Base-by-base conservation (phyloP, 2,113 vertebrate genomes). In the Neotoma lepida region DNA sequence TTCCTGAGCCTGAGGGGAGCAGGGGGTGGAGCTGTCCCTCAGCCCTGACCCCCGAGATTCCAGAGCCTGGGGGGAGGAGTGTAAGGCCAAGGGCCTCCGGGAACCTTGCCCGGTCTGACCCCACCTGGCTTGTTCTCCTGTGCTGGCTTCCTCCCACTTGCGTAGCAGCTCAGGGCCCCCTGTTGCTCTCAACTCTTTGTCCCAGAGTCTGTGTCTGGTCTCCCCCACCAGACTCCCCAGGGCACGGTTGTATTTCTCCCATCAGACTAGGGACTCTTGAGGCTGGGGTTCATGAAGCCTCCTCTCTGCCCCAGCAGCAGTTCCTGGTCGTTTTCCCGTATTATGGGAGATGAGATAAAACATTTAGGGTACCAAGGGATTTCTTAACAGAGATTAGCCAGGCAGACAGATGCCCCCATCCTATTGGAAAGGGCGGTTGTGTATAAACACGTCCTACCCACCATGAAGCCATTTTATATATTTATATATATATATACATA, bases 31-130 rank as follows among this genome's bases (percentile, higher is more conserved):
- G 97, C 88, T 96, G 96, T 97, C 96, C 94, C 97, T 97, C 94
- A 94, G 88, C 91, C 96, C 96, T 97, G 97, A 96, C 96, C 96
- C 97, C 97, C 97, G 93, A 96, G 96, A 97, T 97, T 97, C 97
- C 97, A 95, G 87, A 96, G 95, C 93, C 96, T 96, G 33, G 94
- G 95, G 96, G 96, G 91, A 95, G 95, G 96, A 94, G 90, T 95
- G 70, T 86, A 91, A 95, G 89, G 95, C 9, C n/a, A 96, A 95
- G 95, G 93, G 94, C 96, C 95, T 96, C 95, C 0, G 74, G 96
- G 96, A 97, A 96, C 96, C 94, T 93, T 96, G 97, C 94, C 96
- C 63, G 41, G 80, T 71, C 97, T 97, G 96, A 97, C 96, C 97
- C 97, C 96, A 97, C 97, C 97, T 97, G 97, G 94, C 93, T 94